Conservation (phyloP, 2,888 invertebrate species). For the Drosophila birchii region DNA sequence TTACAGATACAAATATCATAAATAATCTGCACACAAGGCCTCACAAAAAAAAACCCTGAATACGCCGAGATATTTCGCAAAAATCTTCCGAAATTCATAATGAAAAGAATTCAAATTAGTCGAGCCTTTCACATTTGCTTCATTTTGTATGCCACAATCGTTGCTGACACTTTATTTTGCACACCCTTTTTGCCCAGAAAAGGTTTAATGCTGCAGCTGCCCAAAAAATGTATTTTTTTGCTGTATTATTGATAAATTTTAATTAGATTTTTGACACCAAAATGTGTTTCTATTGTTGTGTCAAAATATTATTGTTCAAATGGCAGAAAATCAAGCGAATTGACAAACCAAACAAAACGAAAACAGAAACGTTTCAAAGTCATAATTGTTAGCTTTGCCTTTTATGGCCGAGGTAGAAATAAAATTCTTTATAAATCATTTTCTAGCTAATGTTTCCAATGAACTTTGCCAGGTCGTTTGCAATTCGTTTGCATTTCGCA, state of each 20-base stretch:
- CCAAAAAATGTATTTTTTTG: slow-evolving; percentile 43
- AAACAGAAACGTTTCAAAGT: slow-evolving; percentile 55
- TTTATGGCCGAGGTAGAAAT: slow-evolving; percentile 54
- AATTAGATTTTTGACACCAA: slow-evolving; percentile 70
- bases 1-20: background rate
- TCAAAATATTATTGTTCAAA: slow-evolving; percentile 54
- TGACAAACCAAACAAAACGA: slow-evolving; percentile 19
- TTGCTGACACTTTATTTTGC: slow-evolving; percentile 35
- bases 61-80: slow-evolving; percentile 8
- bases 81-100: slow-evolving; percentile 3
- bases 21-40: slow-evolving; percentile 3
- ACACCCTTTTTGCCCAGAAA: slow-evolving; percentile 50
- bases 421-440: slow-evolving; percentile 73
- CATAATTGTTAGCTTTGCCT: slow-evolving; percentile 70
- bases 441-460: slow-evolving; percentile 62
- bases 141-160: slow-evolving; percentile 22
- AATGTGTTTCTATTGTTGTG: slow-evolving; percentile 42
- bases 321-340: slow-evolving; percentile 16
- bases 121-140: slow-evolving; percentile 14
- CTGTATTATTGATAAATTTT: slow-evolving; percentile 47
- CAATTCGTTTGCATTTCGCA: slow-evolving; percentile 70
- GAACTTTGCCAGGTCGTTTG: slow-evolving; percentile 64
- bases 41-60: background rate
- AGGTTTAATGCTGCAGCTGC: slow-evolving; percentile 47
- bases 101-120: slow-evolving; percentile 26